Base-by-base conservation (phyloP, 1,140 invertebrate genomes). In the Drosophila prosaltans region DNA sequence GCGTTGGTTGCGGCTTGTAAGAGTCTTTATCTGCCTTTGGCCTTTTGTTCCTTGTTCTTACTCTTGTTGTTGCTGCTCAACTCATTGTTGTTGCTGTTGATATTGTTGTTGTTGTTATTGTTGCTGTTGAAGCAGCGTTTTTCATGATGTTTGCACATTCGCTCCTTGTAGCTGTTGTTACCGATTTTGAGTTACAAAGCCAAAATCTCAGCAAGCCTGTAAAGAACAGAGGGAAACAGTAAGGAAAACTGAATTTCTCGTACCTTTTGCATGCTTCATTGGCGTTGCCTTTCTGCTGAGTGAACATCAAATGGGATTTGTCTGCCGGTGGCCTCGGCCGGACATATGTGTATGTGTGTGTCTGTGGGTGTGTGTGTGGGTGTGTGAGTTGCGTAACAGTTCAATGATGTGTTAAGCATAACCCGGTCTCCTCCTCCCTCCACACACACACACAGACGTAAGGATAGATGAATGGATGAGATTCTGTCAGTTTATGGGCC, bases 211-310 rank as follows among this genome's bases (percentile, higher is more conserved):
- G 77, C 76, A 60, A 73, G 48, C n/a, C 30, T 21, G 71, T 59
- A 71, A 24, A 3, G 45, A 48, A 61, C 16, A 60, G 65, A 63
- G 69, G 48, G 45, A 71, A 63, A 45, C 65, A 60, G 70, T 65
- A 70, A 81, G 60, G 82, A 85, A 81, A 81, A 85, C 78, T 81
- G 82, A 74, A 90, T 81, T 51, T 51, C 45, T 51, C 45, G 21
- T 90, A 89, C 84, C 84, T 89, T 89, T 89, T 89, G 84, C 84
- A 89, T 89, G 84, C 84, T 89, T 89, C 84, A 89, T 89, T 89
- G 84, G 81, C 84, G 67, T 90, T 89, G 84, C 85, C 84, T 89
- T 89, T 89, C 84, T 89, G 84, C 85, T 89, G 84, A 90, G 78
- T 89, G 84, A 89, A 89, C 84, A 89, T 89, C 84, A 89, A 89